These are phyloP conservation scores for Ditylenchus weischeri DNA, from an alignment of 2,888 invertebrate genomes.

Conservation along the genomic window DNA sequence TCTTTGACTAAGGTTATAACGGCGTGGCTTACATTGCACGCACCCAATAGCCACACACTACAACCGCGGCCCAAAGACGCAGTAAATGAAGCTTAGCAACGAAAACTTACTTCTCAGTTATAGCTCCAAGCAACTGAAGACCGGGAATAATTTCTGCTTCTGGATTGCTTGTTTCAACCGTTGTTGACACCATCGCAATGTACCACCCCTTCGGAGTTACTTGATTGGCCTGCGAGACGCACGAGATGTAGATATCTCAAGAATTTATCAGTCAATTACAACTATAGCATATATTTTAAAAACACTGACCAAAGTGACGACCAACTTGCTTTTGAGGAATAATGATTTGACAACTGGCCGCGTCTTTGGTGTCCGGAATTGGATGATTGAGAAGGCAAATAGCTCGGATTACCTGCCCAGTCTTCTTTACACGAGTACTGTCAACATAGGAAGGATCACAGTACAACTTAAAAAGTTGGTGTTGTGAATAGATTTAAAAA, in stretches of 20 bases:
- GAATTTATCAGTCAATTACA: conserved; percentile 44
- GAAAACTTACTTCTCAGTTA: conserved; percentile 79
- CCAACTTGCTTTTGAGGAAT: conserved; percentile 96
- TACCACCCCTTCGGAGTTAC: conserved; percentile 76
- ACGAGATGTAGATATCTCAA: conserved; percentile 93
- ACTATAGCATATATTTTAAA: not conserved
- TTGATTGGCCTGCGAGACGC: conserved; percentile 94
- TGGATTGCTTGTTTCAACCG: conserved; percentile 92
- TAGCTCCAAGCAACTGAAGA: conserved; percentile 80
- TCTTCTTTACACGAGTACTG: conserved; percentile 72
- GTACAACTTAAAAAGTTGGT: conserved; percentile 71
- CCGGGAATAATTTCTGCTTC: conserved; percentile 92
- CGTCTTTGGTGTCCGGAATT: conserved; percentile 88
- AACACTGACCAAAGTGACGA: conserved; percentile 63
- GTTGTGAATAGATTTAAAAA: no score
- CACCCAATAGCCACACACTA: no score
- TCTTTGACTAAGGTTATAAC: no score
- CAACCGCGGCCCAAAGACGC: no score
- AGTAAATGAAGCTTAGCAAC: no score
- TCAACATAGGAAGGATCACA: conserved; percentile 94
- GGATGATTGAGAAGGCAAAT: conserved; percentile 98
- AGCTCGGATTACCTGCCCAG: conserved; percentile 79
- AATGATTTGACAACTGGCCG: conserved; percentile 95
- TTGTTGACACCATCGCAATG: conserved; percentile 95
- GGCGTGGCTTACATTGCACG: no score